Conservation (phyloP, 2,113 vertebrate genomes). For the Bubo scandiacus region DNA sequence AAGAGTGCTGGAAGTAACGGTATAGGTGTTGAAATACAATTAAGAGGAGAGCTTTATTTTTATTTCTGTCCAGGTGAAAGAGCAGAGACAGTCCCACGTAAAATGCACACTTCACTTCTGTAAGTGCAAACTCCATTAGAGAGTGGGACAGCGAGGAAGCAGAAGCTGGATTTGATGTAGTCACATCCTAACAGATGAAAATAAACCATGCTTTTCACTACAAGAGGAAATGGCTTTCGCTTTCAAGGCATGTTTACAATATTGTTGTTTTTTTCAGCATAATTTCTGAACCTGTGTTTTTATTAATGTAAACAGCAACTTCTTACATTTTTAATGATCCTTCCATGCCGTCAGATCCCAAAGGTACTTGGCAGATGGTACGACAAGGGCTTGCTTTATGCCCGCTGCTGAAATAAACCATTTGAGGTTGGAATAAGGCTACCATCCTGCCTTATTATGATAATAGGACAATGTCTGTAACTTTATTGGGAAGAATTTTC, state of each 20-base stretch:
- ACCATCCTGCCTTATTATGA: not conserved
- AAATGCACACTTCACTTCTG: not conserved
- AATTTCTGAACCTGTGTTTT: conserved; percentile 45
- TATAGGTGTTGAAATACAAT: not conserved
- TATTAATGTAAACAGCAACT: conserved; percentile 47
- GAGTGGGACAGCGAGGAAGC: not conserved
- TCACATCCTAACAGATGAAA: not conserved
- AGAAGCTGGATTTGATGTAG: not conserved
- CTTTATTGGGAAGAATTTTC: not conserved
- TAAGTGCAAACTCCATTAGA: not conserved
- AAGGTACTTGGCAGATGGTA: conserved; percentile 54
- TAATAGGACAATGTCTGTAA: not conserved
- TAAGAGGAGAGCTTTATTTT: not conserved
- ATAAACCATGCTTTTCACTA: not conserved
- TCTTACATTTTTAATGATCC: conserved; percentile 54
- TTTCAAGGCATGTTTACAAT: conserved; percentile 27
- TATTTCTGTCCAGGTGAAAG: not conserved
- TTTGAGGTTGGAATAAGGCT: not conserved
- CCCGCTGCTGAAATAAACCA: not conserved
- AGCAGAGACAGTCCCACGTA: not conserved
- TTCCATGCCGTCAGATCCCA: not conserved
- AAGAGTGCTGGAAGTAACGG: conserved; percentile 25
- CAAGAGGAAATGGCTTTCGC: conserved; percentile 4
- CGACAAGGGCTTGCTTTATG: not conserved
- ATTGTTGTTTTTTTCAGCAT: conserved; percentile 21